Evolutionary conservation across 2,113 vertebrate species (phyloP), one percentile per base, ranked within the genome.

Genomic region (Percina caprodes): DNA sequence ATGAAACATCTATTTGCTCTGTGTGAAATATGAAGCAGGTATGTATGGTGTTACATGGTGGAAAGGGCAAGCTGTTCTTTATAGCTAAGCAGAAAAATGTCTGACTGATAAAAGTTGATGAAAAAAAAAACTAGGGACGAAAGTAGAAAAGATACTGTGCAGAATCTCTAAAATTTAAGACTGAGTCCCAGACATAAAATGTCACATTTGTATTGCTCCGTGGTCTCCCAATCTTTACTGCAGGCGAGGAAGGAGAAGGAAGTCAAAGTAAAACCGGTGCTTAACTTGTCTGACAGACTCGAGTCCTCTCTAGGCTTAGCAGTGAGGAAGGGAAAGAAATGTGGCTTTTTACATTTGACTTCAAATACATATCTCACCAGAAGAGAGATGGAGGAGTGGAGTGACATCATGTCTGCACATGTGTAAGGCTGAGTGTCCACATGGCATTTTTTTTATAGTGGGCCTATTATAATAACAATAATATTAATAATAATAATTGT

Each of bases 1-100:
- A 67, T 26, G 14, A 52, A 65, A 74, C 74, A 79, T 69, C 30
- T 63, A 58, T 60, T 69, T 46, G 39, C 49, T 19, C 54, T 39
- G 4, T 56, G 23, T 70, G 26, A 60, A 35, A 69, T 69, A 65
- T 33, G 63, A 23, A 15, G 8, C 35, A 1, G 23, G 4, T 23
- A 30, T 12, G 4, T 58, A 0, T 0, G 51, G 33, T 15, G 24
- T 1, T 55, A 55, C 16, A 6, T 0, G 39, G 42, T 21, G 42
- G 54, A 69, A 63, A 72, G 11, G 16, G 3, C 69, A 54, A 10
- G 24, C 19, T 9, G 39, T 21, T 71, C 42, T 77, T 42, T 42
- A 42, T 11, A 42, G 39, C 39, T 11, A 42, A 11, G 39, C 39
- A 11, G 39, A 42, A 42, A 42, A 42, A 42, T 10, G 39, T 3